Conservation (phyloP, 2,113 vertebrate genomes). For the Hypocryptadius cinnamomeus region DNA sequence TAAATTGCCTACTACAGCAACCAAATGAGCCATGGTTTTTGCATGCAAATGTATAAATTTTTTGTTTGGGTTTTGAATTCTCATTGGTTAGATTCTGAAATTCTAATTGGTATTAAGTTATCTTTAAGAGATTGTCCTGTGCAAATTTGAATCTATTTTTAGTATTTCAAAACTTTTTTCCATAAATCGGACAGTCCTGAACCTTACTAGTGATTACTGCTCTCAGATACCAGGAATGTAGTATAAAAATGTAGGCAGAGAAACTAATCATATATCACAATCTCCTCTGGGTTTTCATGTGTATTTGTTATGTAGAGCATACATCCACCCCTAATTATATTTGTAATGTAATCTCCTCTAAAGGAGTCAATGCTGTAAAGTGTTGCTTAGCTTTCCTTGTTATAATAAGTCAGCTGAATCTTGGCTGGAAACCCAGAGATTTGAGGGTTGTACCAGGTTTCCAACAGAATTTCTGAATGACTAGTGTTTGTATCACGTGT, state of each 20-base stretch:
- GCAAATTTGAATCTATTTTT: background rate
- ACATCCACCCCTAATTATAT: background rate
- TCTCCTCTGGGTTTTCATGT: background rate
- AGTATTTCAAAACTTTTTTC: background rate
- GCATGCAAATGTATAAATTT: background rate
- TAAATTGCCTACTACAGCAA: background rate
- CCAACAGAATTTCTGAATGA: background rate
- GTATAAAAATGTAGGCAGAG: background rate
- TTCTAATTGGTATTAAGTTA: background rate
- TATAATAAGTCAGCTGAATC: background rate
- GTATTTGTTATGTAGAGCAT: background rate
- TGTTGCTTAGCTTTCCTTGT: background rate
- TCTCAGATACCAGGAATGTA: background rate
- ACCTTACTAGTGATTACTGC: background rate
- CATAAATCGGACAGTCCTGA: background rate
- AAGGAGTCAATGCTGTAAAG: background rate
- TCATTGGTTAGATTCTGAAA: background rate
- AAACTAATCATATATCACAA: background rate
- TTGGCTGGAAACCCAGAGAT: background rate
- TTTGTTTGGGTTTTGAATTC: background rate
- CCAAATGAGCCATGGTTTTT: background rate
- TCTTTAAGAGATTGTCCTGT: background rate
- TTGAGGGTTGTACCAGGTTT: background rate
- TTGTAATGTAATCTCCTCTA: background rate
- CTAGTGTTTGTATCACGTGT: background rate